Evolutionary conservation across 2,797 vertebrate genomes (phyloP).

Genomic region (Loris lydekkerianus): DNA sequence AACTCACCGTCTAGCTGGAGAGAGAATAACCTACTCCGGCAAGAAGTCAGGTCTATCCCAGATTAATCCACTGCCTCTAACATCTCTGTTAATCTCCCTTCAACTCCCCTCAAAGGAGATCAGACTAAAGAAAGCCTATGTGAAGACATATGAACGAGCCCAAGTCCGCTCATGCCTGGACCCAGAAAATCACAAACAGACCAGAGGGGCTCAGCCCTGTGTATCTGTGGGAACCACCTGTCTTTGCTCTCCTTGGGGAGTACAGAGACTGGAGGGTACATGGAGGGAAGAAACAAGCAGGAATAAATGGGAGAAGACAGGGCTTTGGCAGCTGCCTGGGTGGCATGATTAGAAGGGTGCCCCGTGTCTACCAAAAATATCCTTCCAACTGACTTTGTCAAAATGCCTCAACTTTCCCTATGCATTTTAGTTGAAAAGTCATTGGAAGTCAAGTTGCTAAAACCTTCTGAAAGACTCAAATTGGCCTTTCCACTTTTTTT

Average conservation of each 20-base stretch:
- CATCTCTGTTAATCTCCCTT: conserved; percentile 26
- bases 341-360: neutral
- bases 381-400: too few relatives aligned
- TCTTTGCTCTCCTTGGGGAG: neutral
- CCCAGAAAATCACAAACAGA: neutral
- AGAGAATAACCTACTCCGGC: neutral
- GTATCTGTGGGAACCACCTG: neutral
- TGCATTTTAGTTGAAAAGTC: neutral
- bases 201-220: neutral
- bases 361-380: neutral
- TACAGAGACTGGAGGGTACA: neutral
- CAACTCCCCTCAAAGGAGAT: neutral
- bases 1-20: neutral
- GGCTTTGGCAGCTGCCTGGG: neutral
- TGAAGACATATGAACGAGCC: neutral
- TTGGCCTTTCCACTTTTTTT: neutral
- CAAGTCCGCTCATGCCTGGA: neutral
- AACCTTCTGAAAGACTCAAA: neutral
- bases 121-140: neutral
- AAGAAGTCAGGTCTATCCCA: neutral
- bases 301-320: neutral
- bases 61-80: neutral
- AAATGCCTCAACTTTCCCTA: neutral
- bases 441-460: neutral
- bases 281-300: neutral